phyloP scores from a whole-genome alignment of 2,113 vertebrate species.

The Pseudopipra pipra region DNA sequence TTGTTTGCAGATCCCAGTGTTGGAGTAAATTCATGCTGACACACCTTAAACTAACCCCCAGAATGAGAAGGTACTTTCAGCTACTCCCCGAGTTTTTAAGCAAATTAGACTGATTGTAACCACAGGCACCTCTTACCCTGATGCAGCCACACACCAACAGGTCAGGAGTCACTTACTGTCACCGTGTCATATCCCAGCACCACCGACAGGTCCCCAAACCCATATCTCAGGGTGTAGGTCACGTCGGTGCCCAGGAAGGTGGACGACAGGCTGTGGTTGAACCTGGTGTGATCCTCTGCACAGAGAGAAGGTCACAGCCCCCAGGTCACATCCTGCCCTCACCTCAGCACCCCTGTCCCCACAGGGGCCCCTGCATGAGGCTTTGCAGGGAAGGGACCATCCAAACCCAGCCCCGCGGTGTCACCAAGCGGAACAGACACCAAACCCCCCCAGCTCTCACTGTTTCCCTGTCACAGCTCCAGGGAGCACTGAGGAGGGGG shows the following conservation, averaged over 20 bases:
- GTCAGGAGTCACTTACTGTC: constrained; percentile 45
- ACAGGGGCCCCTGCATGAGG: neutral
- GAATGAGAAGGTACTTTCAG: neutral
- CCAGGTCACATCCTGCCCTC: neutral
- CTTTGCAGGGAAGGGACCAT: neutral
- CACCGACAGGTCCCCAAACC: constrained; percentile 66
- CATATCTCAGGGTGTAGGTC: constrained; percentile 66
- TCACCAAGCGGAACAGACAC: neutral
- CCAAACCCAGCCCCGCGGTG: neutral
- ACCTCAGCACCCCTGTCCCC: neutral
- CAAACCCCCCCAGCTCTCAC: neutral
- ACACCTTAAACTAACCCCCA: neutral
- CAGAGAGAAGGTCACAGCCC: neutral
- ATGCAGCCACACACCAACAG: fast-evolving
- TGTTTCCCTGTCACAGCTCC: neutral
- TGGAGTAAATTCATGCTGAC: neutral
- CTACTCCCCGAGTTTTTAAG: neutral
- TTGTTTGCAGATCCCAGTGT: neutral
- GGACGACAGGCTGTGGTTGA: constrained; percentile 66
- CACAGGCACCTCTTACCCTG: fast-evolving
- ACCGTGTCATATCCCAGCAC: constrained; percentile 68
- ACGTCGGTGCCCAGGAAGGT: constrained; percentile 20
- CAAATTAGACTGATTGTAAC: fast-evolving
- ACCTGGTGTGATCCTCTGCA: constrained; percentile 59
- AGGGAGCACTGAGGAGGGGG: neutral